Percentiles rank a stretch among this genome's conserved stretches.
Evolutionary conservation across 2,113 vertebrate genomes (phyloP).

Genomic region (Tetraodon nigroviridis): DNA sequence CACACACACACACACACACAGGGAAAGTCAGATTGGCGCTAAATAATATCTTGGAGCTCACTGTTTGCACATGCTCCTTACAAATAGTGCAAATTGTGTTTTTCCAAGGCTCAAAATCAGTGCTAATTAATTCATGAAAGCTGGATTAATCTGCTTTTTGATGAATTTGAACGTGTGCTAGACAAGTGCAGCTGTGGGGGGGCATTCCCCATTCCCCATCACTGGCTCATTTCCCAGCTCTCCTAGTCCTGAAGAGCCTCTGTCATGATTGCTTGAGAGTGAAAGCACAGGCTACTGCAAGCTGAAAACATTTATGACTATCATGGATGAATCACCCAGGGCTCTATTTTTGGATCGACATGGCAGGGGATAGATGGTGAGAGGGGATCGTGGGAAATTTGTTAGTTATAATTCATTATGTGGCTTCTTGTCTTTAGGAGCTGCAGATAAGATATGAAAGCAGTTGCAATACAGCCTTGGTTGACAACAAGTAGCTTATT

Average conservation of each 20-base stretch:
- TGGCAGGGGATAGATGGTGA: constrained; percentile 1
- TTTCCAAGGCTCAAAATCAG: constrained; percentile 2
- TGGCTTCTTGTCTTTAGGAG: not conserved
- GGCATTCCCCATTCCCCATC: constrained; percentile 1
- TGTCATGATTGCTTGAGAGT: constrained; percentile 33
- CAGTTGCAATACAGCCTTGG: too few species aligned
- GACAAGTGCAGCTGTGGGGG: not conserved
- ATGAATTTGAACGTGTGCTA: constrained; percentile 18
- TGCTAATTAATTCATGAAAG: constrained; percentile 45
- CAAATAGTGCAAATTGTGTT: constrained; percentile 26
- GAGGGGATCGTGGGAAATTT: not conserved
- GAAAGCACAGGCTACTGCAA: constrained; percentile 29
- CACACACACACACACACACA: not conserved
- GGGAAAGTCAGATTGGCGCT: not conserved
- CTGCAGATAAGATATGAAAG: too few species aligned
- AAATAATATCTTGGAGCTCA: constrained; percentile 7
- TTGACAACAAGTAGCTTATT: too few species aligned
- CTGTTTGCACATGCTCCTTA: constrained; percentile 1
- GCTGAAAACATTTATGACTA: constrained; percentile 50
- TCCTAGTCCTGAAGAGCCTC: constrained; percentile 34
- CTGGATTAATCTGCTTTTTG: constrained; percentile 37
- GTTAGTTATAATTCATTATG: not conserved
- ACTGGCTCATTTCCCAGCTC: constrained; percentile 45
- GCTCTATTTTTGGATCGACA: constrained; percentile 38
- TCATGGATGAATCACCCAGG: constrained; percentile 32